Evolutionary conservation across 2,113 vertebrate species (phyloP).

Genomic region (Regulus satrapa): DNA sequence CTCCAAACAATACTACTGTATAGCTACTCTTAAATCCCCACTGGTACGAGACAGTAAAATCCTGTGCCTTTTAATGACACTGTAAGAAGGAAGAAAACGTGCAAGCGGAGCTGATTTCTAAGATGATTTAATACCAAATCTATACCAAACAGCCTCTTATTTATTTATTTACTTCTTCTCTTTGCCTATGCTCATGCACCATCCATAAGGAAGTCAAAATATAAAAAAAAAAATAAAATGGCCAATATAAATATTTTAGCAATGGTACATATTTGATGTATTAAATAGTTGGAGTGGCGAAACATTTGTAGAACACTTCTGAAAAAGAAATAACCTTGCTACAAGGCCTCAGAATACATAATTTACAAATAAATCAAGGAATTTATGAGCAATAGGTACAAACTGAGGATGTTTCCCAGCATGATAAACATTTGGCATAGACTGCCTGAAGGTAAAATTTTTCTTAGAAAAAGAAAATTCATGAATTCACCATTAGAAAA

Average conservation of each 20-base stretch:
- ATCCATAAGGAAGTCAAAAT: not conserved
- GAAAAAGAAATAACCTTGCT: conserved; percentile 4
- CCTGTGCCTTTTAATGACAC: not conserved
- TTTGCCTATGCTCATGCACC: not conserved
- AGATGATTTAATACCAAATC: not conserved
- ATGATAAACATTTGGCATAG: not conserved
- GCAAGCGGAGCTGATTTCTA: not conserved
- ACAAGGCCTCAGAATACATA: conserved; percentile 16
- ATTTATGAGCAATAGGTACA: not conserved
- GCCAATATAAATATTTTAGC: conserved; percentile 50
- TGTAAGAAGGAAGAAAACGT: not conserved
- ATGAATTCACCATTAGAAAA: not conserved
- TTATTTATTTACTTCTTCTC: not conserved
- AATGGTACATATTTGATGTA: conserved; percentile 29
- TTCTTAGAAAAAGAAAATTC: not conserved
- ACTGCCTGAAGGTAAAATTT: not conserved
- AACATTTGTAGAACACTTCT: not conserved
- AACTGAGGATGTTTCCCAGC: not conserved
- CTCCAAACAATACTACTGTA: not conserved
- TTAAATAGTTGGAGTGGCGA: not conserved
- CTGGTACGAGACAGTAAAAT: not conserved
- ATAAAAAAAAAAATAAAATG: not conserved
- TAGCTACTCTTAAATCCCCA: not conserved
- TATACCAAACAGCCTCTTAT: not conserved
- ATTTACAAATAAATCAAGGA: conserved; percentile 51